Evolutionary conservation across 2,888 invertebrate genomes (phyloP), one percentile per base, ranked within the genome.

Genomic region (Heliconius aoede): DNA sequence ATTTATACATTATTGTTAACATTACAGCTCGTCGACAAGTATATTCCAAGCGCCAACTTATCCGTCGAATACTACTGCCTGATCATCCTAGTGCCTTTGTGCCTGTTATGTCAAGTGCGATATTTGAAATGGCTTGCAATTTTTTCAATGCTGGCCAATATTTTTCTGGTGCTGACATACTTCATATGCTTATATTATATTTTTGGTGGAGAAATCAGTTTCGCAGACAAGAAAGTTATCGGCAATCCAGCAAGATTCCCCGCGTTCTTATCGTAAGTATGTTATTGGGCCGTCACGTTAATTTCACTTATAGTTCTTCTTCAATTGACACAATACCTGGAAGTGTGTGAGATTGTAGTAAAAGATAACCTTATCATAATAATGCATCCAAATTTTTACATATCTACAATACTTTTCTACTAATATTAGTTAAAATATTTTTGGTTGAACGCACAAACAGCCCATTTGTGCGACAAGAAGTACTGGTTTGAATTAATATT

Each of bases 111-210:
- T 51, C 94, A 95, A 84, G 96, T 98, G 76, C 95, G 97, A 80
- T 96, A 97, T 84, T 94, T 99, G 0, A 97, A 97, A 87, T 96
- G 96, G 86, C 90, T 99, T 76, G 98, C 99, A 0, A 96, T 98
- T n/a, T 97, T 98, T 86, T 99, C 99, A 0, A 93, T 97, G 76
- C 86, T 97, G 73, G 99, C 99, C n/a, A 99, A 99, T 85, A 80
- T 97, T 18, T 96, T 97, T 72, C 96, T 98, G 84, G 92, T 97
- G 0, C 89, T 95, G 4, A 97, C 98, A 0, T 96, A 99, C 81
- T 91, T 95, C n/a, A 96, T 99, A 80, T 97, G 98, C n/a, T 94
- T 98, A 67, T 97, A 97, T 88, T 98, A 97, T 86, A 95, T 98
- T 87, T 96, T 98, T 84, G 95, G 95, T 58, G 87, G 88, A n/a